Evolutionary conservation across 2,113 vertebrate species (phyloP), one percentile per base, ranked within the genome.

Genomic region (Oreocharis arfaki): DNA sequence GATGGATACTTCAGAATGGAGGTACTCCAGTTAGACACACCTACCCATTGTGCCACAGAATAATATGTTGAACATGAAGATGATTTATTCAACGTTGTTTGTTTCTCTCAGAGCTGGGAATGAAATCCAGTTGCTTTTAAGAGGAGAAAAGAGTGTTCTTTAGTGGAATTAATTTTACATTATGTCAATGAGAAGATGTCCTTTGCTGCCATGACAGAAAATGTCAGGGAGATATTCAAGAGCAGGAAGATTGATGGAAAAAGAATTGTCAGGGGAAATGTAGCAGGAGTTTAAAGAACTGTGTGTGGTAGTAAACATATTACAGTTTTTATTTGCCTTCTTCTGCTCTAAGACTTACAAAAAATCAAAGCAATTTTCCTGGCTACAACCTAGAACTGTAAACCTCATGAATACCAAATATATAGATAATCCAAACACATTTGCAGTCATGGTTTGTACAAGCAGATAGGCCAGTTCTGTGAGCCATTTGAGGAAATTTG

Each of bases 341-440:
- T 96, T 95, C 90, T 96, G 89, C 81, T 97, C 60, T 46, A 55
- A 95, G 74, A 84, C 42, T 59, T 49, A 50, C 2, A 69, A 88
- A 91, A 91, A 94, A 91, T 44, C 81, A 92, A 90, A 93, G 64
- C 61, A 75, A 81, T 87, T 95, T 92, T 94, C 69, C 57, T 92
- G 85, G 37, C 46, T 93, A 82, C 32, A 33, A 90, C 78, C 73
- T 81, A 49, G 60, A 73, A 46, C 61, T 49, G 33, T 74, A 84
- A 96, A 95, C 63, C 71, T 96, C 84, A 95, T 94, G 91, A 96
- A 95, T 95, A 92, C n/a, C 60, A 93, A 95, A 95, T 86, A 37
- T 35, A 52, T n/a, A 76, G 78, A 60, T 86, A 88, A 79, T 64
- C 44, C 3, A 22, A 92, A 81, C 4, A 24, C 15, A 56, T 39